A percentile compares a stretch with the other conserved stretches of the same genome.
Conservation (phyloP, 1,140 invertebrate genomes). For the Trissolcus basalis region DNA sequence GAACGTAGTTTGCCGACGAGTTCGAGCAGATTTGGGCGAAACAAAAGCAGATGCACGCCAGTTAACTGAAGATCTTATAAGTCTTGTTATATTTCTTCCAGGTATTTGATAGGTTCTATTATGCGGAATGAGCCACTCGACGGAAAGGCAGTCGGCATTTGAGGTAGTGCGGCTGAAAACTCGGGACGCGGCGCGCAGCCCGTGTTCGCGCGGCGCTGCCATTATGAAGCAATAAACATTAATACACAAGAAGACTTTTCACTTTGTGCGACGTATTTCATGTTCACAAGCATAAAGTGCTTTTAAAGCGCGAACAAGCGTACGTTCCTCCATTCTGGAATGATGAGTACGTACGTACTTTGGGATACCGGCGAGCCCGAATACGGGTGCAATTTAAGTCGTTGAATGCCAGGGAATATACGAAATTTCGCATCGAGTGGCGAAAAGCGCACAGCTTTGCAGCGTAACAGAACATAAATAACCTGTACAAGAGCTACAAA, state of each 20-base stretch:
- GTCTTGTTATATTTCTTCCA: background rate
- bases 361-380: constrained; percentile 31
- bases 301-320: constrained; percentile 47
- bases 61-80: background rate
- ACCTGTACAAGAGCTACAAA: constrained; percentile 56
- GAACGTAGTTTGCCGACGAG: too few species aligned
- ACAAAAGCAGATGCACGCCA: background rate
- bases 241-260: constrained; percentile 37
- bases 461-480: constrained; percentile 58
- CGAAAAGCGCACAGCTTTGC: constrained; percentile 56
- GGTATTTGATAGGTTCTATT: constrained; percentile 11
- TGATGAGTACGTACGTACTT: constrained; percentile 50
- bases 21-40: too few species aligned
- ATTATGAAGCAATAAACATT: constrained; percentile 48
- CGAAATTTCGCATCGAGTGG: constrained; percentile 56
- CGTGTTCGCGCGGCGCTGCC: constrained; percentile 6
- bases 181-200: background rate
- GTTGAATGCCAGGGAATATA: constrained; percentile 48
- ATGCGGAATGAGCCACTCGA: constrained; percentile 1
- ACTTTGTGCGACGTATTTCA: constrained; percentile 35
- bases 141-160: background rate
- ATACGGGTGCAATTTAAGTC: constrained; percentile 51
- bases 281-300: constrained; percentile 37
- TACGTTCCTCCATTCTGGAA: constrained; percentile 34
- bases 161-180: background rate